Base-by-base conservation (phyloP, 2,888 invertebrate genomes). In the Drosophila crucigera region DNA sequence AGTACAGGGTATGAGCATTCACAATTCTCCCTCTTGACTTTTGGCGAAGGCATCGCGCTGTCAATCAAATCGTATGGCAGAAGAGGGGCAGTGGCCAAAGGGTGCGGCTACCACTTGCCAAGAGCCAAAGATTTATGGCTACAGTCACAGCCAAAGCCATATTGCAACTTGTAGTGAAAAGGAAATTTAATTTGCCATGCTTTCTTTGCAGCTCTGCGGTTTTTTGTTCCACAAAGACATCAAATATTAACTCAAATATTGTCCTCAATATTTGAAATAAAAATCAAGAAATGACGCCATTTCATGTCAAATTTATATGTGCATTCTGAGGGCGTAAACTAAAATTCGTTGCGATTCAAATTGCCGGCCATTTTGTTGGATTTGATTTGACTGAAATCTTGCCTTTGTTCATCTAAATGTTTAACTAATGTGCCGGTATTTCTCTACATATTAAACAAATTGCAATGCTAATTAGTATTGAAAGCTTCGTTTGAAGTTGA, bases 271-370 rank as follows among this genome's bases (percentile, higher is more conserved):
- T 80, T 84, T 87, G 82, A 55, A 59, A 66, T 47, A 54, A 28
- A 60, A 39, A 59, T 55, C 62, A 63, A 43, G 43, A 71, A 71
- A 50, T 22, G 52, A 87, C 84, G 88, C 89, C 90, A 92, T 92
- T 92, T 92, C 92, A 92, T 92, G 92, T 89, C 91, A 92, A 92
- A 92, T 92, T 92, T 92, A 89, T 89, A 91, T 91, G 86, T 89
- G 88, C 91, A 91, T 90, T 91, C 86, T 83, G 85, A 79, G 84
- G 82, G 83, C 83, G 82, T 84, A 85, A 64, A 76, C 78, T 80
- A 81, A 80, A 85, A 82, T 84, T 83, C 3, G 19, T 0, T 52
- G 30, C 7, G 41, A 54, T 16, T 52, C 43, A 10, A 71, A 65
- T 56, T 71, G 66, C 39, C 69, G 64, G 70, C 75, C 84, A 87